phyloP scores from a whole-genome alignment of 2,113 vertebrate genomes.

The Cavia porcellus region DNA sequence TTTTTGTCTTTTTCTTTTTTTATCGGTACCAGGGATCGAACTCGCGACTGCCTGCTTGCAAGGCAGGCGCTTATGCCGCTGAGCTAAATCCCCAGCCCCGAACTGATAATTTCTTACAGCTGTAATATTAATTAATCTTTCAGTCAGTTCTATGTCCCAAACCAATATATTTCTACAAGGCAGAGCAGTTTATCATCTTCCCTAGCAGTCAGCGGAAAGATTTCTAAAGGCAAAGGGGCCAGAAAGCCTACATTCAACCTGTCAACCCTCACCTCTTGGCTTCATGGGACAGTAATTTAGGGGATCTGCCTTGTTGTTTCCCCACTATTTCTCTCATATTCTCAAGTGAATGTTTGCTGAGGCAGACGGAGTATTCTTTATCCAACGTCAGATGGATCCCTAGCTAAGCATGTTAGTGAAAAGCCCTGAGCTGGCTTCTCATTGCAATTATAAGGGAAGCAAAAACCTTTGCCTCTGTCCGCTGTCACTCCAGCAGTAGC shows the following conservation, averaged over 20 bases:
- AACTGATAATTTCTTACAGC: constrained; percentile 69
- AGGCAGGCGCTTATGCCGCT: too few species aligned
- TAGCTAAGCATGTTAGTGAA: neutral
- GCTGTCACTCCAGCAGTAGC: neutral
- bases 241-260: neutral
- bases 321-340: neutral
- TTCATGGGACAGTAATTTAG: neutral
- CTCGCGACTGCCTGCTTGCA: too few species aligned
- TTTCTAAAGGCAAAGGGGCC: neutral
- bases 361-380: neutral
- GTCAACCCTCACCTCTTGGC: neutral
- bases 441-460: neutral
- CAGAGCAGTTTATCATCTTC: constrained; percentile 53
- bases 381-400: neutral
- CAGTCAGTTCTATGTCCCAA: constrained; percentile 58
- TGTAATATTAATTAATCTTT: constrained; percentile 74
- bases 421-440: neutral
- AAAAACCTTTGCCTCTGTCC: neutral
- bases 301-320: neutral
- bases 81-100: too few species aligned
- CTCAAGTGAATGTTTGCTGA: neutral
- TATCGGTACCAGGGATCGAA: too few species aligned
- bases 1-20: too few species aligned
- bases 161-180: constrained; percentile 48
- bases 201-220: neutral